A percentile compares a stretch with the other conserved stretches of the same genome.
Evolutionary conservation across 2,888 invertebrate species (phyloP).

Genomic region (Campoletis raptor): DNA sequence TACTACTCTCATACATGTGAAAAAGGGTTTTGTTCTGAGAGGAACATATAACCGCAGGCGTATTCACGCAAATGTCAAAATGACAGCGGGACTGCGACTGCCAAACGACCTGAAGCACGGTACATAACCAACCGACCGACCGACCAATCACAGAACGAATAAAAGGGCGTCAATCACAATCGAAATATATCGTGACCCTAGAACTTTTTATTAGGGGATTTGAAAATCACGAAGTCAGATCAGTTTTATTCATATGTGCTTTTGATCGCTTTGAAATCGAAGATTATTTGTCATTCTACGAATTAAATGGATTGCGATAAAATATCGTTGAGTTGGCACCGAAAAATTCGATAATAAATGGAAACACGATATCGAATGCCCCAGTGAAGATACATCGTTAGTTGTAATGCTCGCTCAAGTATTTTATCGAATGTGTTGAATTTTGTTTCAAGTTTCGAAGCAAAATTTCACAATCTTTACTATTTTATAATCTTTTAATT

Average conservation of each 20-base stretch:
- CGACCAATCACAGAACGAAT: too few species aligned
- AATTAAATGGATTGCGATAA: not conserved
- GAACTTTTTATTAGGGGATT: too few species aligned
- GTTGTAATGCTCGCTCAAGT: not conserved
- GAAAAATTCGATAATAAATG: not conserved
- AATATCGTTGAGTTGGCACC: not conserved
- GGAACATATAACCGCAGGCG: too few species aligned
- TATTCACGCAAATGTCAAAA: too few species aligned
- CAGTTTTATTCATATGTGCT: not conserved
- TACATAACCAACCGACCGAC: too few species aligned
- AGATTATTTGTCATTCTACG: not conserved
- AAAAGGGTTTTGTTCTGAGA: too few species aligned
- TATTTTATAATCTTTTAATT: not conserved
- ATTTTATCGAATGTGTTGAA: not conserved
- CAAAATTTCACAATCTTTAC: not conserved
- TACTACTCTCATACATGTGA: too few species aligned
- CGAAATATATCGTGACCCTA: too few species aligned
- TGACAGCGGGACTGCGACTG: too few species aligned
- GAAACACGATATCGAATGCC: not conserved
- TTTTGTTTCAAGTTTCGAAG: not conserved
- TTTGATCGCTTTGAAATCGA: not conserved
- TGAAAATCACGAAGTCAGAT: not conserved
- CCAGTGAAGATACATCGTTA: not conserved
- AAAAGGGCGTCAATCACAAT: too few species aligned
- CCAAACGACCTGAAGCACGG: too few species aligned